Percentiles rank a stretch among this genome's conserved stretches.
Conservation (phyloP, 2,113 vertebrate species). For the Rhabdornis inornatus region DNA sequence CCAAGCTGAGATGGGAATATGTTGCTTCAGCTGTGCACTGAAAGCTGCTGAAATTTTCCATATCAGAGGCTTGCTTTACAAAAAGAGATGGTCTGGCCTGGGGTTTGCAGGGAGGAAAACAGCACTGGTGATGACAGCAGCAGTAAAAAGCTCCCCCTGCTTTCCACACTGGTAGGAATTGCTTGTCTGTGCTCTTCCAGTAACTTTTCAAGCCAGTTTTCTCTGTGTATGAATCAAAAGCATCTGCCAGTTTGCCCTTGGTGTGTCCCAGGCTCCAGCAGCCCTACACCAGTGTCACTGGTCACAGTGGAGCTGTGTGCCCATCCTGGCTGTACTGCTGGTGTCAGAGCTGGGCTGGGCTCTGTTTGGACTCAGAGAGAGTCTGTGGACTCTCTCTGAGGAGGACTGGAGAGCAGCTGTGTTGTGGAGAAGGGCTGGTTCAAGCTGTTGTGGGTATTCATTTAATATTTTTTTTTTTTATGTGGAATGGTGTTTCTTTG, state of each 20-base stretch:
- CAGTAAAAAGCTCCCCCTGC: not conserved
- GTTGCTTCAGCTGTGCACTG: not conserved
- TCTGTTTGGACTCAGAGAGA: not conserved
- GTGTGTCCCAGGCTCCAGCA: not conserved
- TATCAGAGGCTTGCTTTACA: constrained; percentile 40
- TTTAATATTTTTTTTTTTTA: not conserved
- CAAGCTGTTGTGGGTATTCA: not conserved
- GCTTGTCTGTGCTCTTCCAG: constrained; percentile 11
- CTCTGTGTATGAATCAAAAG: constrained; percentile 20
- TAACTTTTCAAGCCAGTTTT: constrained; percentile 42
- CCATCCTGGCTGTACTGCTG: not conserved
- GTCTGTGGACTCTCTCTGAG: no score
- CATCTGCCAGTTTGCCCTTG: not conserved
- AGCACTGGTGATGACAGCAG: not conserved
- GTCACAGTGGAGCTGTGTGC: not conserved
- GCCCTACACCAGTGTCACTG: not conserved
- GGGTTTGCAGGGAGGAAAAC: constrained; percentile 38
- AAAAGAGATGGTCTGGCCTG: constrained; percentile 38
- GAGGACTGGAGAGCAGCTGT: accelerated
- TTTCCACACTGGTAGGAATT: constrained; percentile 35
- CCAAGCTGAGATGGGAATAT: constrained; percentile 28
- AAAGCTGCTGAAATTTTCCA: constrained; percentile 49
- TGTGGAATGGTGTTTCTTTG: not conserved
- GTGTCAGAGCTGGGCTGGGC: not conserved
- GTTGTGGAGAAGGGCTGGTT: not conserved